phyloP scores from a whole-genome alignment of 92 coral and sea anemone genomes.

The Chrysogorgia sp. region DNA sequence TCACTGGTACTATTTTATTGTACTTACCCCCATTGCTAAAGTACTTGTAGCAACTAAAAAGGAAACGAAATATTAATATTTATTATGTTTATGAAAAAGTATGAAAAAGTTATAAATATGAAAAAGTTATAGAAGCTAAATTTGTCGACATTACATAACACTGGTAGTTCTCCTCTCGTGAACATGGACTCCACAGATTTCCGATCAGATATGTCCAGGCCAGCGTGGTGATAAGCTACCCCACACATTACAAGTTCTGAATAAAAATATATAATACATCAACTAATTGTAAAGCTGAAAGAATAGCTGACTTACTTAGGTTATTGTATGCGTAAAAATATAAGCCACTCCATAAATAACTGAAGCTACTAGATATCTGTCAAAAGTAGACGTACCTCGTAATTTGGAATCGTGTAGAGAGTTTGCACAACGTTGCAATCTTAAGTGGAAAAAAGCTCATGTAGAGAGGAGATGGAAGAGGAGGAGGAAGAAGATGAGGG shows the following conservation, averaged over 20 bases:
- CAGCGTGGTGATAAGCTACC: constrained; percentile 97
- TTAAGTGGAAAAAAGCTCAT: too few relatives aligned
- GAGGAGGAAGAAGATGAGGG: not conserved
- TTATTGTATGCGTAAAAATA: too few relatives aligned
- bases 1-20: not conserved
- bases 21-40: constrained; percentile 97
- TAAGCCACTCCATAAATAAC: too few relatives aligned
- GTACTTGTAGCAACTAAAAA: constrained; percentile 94
- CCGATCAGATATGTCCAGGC: constrained; percentile 85
- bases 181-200: constrained; percentile 80
- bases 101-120: too few relatives aligned
- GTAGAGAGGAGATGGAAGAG: not conserved
- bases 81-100: too few relatives aligned
- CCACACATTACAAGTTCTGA: constrained; percentile 93
- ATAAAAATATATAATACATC: not conserved
- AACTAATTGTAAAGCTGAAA: not conserved
- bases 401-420: constrained; percentile 92
- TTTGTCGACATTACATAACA: constrained; percentile 70
- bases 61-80: constrained; percentile 9
- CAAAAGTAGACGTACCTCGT: constrained; percentile 66
- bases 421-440: constrained; percentile 85
- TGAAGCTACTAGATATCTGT: not conserved
- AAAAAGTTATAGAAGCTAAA: not conserved
- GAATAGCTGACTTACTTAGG: too few relatives aligned
- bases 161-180: constrained; percentile 91